Evolutionary conservation across 1,140 invertebrate species (phyloP), one percentile per base, ranked within the genome.

Genomic region (Microplitis mediator): DNA sequence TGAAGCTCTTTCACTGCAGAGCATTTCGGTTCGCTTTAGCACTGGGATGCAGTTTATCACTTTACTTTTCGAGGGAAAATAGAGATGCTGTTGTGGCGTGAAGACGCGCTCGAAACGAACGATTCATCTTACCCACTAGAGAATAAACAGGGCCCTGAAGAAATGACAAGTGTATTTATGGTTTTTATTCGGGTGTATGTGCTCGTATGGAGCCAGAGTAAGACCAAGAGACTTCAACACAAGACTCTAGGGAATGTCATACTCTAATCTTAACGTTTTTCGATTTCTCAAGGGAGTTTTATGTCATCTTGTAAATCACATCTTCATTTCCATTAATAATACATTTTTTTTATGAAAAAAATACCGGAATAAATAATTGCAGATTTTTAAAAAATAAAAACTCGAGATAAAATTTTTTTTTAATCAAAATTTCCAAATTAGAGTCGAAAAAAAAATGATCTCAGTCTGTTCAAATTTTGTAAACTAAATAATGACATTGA

Each of bases 1-100:
- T 35, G 39, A 5, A 60, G 4, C 67, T 56, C 31, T 14, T 35
- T 32, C 54, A 31, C 31, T 54, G 54, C 67, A 51, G 23, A 16
- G 9, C 31, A 23, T 45, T 50, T 23, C 45, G 23, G 14, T 14
- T 52, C 14, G 54, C 23, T 52, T 31, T 31, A 45, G 39, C 39
- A 45, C 39, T 45, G 39, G 6, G 11, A 45, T 60, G 58, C 68
- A 70, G 39, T 70, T 70, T 70, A 70, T 70, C 68, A 70, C 58
- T 70, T 39, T 58, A 62, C 54, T 23, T 23, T 23, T 23, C 0
- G 54, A 69, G 61, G 35, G 56, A 62, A 62, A 70, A 61, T 61
- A 62, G 68, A 70, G 68, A 61, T 70, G 5, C 23, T 32, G 8
- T 11, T 50, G 35, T 62, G 45, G 45, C 31, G 68, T 61, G 23